Percentiles rank a stretch among this genome's conserved stretches.
These are phyloP conservation scores for Acrocephalus arundinaceus DNA, from an alignment of 2,113 vertebrate species.

Conservation along the genomic window DNA sequence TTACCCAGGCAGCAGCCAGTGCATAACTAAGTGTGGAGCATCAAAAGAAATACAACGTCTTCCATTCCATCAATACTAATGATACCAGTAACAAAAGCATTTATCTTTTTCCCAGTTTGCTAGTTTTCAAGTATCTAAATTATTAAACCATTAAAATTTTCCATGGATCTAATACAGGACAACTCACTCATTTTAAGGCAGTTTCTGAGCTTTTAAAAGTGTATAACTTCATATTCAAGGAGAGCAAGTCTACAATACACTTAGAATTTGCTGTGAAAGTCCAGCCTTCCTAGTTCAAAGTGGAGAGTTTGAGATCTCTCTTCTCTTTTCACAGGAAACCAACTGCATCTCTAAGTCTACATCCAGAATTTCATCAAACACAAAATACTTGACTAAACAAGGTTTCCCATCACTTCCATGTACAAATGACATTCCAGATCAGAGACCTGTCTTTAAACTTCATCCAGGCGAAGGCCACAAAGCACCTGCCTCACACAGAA, in stretches of 20 bases:
- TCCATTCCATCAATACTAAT: not conserved
- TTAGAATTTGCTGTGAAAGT: fast-evolving
- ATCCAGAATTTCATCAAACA: not conserved
- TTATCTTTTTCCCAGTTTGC: not conserved
- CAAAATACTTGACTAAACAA: not conserved
- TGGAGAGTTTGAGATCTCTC: fast-evolving
- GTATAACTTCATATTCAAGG: fast-evolving
- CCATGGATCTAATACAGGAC: fast-evolving
- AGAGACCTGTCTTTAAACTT: not conserved
- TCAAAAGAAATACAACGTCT: not conserved
- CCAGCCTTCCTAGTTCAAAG: not conserved
- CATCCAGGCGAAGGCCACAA: fast-evolving
- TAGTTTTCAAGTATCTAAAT: not conserved
- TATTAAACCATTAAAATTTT: not conserved
- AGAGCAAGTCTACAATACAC: not conserved
- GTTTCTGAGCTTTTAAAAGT: not conserved
- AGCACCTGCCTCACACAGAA: fast-evolving
- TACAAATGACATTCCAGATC: not conserved
- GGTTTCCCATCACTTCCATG: fast-evolving
- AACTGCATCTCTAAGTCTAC: fast-evolving
- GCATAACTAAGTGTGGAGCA: not conserved
- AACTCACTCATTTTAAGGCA: not conserved
- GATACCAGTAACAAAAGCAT: not conserved
- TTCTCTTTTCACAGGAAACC: not conserved
- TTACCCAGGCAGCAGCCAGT: not conserved